These are phyloP conservation scores for Leptinotarsa tumamoca DNA, from an alignment of 2,888 invertebrate genomes.

Conservation along the genomic window DNA sequence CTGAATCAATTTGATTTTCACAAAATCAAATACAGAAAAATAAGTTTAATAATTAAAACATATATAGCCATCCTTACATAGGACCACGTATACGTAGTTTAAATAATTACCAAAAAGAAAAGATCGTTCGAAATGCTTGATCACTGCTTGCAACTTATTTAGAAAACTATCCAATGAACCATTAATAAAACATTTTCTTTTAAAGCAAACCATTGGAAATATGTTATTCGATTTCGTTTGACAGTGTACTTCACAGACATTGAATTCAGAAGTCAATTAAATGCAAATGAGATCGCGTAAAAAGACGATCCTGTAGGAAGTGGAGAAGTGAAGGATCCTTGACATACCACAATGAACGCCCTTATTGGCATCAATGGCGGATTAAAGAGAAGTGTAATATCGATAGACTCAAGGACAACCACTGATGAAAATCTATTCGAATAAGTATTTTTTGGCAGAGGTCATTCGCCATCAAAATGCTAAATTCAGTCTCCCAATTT, in stretches of 20 bases:
- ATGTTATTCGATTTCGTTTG: not conserved
- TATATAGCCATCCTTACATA: no score
- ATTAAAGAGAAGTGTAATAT: not conserved
- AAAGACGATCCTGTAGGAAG: not conserved
- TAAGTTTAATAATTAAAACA: no score
- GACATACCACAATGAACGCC: not conserved
- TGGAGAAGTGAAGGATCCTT: not conserved
- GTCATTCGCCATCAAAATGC: not conserved
- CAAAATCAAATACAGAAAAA: no score
- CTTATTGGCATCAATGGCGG: not conserved
- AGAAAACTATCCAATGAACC: no score
- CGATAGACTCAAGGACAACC: not conserved
- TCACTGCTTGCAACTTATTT: no score
- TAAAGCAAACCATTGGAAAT: no score
- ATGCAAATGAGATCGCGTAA: slow-evolving; percentile 6
- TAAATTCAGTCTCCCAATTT: not conserved
- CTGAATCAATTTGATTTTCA: no score
- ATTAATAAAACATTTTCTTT: no score
- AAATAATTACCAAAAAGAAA: no score
- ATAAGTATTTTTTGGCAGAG: not conserved
- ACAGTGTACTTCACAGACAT: not conserved
- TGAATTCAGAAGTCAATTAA: not conserved
- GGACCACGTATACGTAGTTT: no score
- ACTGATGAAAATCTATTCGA: not conserved
- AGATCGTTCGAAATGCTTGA: no score